Percentiles rank a stretch among this genome's conserved stretches.
These are phyloP conservation scores for Tricholauxania praeusta DNA, from an alignment of 2,888 invertebrate genomes.

Conservation along the genomic window DNA sequence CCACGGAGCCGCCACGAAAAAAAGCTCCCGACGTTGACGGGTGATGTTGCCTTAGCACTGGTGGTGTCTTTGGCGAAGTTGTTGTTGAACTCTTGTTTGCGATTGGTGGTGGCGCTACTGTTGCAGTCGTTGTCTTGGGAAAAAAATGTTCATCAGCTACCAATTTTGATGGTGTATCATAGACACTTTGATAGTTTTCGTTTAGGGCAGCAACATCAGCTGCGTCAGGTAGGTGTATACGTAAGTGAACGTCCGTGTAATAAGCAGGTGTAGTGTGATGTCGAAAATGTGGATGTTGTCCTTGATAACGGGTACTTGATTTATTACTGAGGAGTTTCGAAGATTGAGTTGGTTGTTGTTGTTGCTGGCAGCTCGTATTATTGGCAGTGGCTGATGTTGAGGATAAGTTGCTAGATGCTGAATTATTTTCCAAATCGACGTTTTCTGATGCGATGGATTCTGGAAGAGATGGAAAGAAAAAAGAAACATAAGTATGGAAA, in stretches of 20 bases:
- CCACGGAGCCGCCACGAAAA: slow-evolving; percentile 59
- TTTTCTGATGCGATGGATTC: slow-evolving; percentile 58
- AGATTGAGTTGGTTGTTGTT: slow-evolving; percentile 47
- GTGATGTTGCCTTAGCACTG: not conserved
- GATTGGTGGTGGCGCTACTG: slow-evolving; percentile 55
- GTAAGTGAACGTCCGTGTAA: slow-evolving; percentile 63
- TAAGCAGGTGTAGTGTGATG: slow-evolving; percentile 64
- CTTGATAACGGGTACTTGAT: slow-evolving; percentile 59
- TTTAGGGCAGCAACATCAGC: slow-evolving; percentile 59
- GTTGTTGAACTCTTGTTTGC: not conserved
- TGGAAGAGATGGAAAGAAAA: slow-evolving; percentile 43
- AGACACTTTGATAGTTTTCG: slow-evolving; percentile 66
- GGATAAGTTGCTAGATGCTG: slow-evolving; percentile 62
- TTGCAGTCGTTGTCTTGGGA: slow-evolving; percentile 58
- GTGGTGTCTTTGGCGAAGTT: too few species aligned
- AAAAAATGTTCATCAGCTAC: slow-evolving; percentile 62
- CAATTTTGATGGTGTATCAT: slow-evolving; percentile 63
- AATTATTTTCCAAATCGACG: slow-evolving; percentile 45
- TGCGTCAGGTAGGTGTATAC: slow-evolving; percentile 62
- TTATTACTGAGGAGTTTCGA: slow-evolving; percentile 29
- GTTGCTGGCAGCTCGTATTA: slow-evolving; percentile 68
- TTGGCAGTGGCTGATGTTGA: slow-evolving; percentile 70
- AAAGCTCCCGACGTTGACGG: slow-evolving; percentile 45
- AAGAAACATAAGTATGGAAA: not conserved
- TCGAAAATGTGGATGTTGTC: slow-evolving; percentile 63